Percentiles rank a stretch among this genome's conserved stretches.
These are phyloP conservation scores for Chaetodon trifasciatus DNA, from an alignment of 2,797 vertebrate species.

Conservation along the genomic window DNA sequence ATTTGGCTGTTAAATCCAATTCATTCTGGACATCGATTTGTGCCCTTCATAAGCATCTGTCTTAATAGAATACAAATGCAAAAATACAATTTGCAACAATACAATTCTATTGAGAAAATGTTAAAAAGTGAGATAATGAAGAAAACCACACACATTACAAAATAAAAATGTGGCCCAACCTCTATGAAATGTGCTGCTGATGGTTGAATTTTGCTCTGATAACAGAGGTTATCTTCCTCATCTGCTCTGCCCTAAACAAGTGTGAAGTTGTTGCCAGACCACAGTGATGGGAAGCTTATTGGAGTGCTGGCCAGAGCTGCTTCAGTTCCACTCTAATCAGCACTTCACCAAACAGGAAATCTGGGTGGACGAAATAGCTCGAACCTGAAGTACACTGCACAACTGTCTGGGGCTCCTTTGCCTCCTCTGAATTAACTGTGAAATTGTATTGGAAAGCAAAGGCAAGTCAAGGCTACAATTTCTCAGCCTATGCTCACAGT, in stretches of 20 bases:
- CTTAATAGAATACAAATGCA: not conserved
- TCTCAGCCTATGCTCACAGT: constrained; percentile 32
- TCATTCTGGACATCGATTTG: not conserved
- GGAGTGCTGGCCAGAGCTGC: constrained; percentile 55
- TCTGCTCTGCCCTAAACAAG: constrained; percentile 55
- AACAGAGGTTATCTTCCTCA: constrained; percentile 49
- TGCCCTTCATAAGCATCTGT: not conserved
- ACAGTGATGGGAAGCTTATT: constrained; percentile 65
- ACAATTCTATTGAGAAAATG: not conserved
- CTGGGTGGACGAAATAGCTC: constrained; percentile 69
- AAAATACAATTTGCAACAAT: not conserved
- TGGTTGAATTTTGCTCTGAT: constrained; percentile 44
- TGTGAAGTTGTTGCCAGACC: constrained; percentile 66
- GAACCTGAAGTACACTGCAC: constrained; percentile 54
- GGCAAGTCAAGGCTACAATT: constrained; percentile 44
- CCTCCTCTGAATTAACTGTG: constrained; percentile 69
- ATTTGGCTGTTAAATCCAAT: not conserved
- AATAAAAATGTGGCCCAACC: not conserved
- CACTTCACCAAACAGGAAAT: constrained; percentile 72
- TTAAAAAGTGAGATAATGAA: not conserved
- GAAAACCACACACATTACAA: not conserved
- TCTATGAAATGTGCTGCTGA: constrained; percentile 27
- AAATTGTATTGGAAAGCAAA: constrained; percentile 71
- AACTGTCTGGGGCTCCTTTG: constrained; percentile 56
- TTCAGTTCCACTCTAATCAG: constrained; percentile 68